A percentile compares a stretch with the other conserved stretches of the same genome.
These are phyloP conservation scores for Sitobion miscanthi DNA, from an alignment of 1,140 invertebrate genomes.

Conservation along the genomic window DNA sequence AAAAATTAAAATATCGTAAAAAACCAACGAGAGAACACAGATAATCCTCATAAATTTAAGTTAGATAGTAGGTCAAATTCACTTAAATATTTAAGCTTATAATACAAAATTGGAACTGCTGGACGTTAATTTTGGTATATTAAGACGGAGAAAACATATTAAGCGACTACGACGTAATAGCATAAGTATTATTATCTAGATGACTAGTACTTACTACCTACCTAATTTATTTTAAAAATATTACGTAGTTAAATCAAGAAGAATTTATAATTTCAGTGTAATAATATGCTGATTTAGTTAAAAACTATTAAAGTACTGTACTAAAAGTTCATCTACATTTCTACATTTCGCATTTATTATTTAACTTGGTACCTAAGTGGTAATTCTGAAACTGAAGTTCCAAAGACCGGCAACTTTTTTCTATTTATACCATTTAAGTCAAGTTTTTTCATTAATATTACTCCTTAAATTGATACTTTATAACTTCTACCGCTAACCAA, in stretches of 20 bases:
- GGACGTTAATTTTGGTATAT: no score
- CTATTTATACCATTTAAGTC: background rate
- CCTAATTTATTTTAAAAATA: background rate
- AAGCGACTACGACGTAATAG: no score
- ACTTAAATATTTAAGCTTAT: no score
- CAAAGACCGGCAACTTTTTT: background rate
- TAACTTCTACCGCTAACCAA: background rate
- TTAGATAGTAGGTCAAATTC: no score
- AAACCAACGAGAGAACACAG: background rate
- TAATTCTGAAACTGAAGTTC: background rate
- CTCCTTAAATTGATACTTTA: background rate
- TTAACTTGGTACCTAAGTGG: background rate
- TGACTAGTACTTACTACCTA: background rate
- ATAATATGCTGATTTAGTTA: background rate
- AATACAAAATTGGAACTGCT: no score
- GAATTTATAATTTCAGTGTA: background rate
- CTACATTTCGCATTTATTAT: background rate
- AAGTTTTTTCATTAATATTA: slow-evolving; percentile 21
- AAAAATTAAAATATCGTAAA: background rate
- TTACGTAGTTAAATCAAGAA: background rate
- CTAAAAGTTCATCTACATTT: background rate
- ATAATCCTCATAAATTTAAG: background rate
- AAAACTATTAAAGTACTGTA: background rate
- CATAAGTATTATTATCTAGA: background rate
- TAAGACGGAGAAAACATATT: no score